Evolutionary conservation across 2,113 vertebrate species (phyloP).

Genomic region (Solea senegalensis): DNA sequence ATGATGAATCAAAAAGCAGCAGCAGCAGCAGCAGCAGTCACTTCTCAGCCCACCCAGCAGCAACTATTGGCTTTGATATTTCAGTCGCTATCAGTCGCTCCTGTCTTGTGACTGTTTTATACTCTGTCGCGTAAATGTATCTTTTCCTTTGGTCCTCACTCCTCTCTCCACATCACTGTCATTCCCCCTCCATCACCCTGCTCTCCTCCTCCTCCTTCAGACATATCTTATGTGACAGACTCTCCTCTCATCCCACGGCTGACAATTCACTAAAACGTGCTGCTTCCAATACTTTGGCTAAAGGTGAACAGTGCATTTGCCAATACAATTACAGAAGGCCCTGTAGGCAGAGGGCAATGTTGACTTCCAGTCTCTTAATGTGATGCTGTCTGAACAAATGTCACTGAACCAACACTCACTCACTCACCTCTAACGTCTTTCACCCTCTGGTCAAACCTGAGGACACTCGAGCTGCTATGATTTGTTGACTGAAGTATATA

Average conservation of each 20-base stretch:
- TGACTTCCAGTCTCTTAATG: constrained; percentile 45
- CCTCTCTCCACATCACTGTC: neutral
- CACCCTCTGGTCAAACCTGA: too few relatives aligned
- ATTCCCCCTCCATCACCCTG: constrained; percentile 4
- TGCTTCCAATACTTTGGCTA: constrained; percentile 18
- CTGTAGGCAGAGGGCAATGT: constrained; percentile 33
- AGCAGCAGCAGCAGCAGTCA: constrained; percentile 34
- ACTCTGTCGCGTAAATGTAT: constrained; percentile 48
- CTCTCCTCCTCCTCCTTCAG: neutral
- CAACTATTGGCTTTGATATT: constrained; percentile 71
- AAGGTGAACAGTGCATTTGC: constrained; percentile 57
- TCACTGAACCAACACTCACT: too few relatives aligned
- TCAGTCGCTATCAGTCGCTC: constrained; percentile 72
- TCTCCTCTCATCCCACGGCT: constrained; percentile 17
- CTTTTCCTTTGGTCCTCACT: constrained; percentile 37
- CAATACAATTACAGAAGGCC: constrained; percentile 51
- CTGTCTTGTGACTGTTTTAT: constrained; percentile 53
- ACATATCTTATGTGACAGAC: neutral
- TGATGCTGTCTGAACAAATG: constrained; percentile 12
- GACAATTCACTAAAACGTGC: constrained; percentile 26
- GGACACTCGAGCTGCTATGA: too few relatives aligned
- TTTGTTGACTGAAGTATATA: too few relatives aligned
- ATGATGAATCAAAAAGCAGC: constrained; percentile 68
- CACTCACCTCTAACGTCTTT: too few relatives aligned
- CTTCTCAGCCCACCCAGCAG: constrained; percentile 64